Evolutionary conservation across 2,113 vertebrate genomes (phyloP).

Genomic region (Peromyscus leucopus): DNA sequence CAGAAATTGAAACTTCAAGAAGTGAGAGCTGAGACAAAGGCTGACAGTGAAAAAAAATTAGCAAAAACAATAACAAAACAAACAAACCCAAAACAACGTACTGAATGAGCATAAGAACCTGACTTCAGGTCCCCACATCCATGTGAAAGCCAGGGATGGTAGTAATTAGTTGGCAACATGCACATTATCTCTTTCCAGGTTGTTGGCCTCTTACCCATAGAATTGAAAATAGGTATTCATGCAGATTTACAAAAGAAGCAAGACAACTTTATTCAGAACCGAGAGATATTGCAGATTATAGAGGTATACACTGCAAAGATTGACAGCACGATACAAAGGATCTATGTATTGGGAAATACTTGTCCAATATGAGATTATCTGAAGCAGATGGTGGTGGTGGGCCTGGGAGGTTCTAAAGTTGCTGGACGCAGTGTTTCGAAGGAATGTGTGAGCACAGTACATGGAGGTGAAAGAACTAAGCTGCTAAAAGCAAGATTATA

Average conservation of each 20-base stretch:
- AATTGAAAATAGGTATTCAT: not conserved
- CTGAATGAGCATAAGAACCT: not conserved
- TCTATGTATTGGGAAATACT: no score
- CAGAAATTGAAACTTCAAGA: not conserved
- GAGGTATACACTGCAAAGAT: not conserved
- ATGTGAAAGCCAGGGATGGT: not conserved
- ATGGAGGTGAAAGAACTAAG: not conserved
- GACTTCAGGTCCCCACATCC: no score
- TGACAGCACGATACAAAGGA: no score
- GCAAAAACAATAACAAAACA: not conserved
- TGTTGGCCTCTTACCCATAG: not conserved
- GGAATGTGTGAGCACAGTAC: not conserved
- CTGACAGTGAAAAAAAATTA: not conserved
- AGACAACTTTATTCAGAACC: not conserved
- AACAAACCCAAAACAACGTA: not conserved
- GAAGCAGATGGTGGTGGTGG: not conserved
- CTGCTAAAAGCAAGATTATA: not conserved
- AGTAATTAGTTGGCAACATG: no score
- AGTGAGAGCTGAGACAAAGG: fast-evolving
- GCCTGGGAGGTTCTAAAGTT: not conserved
- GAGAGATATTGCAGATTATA: no score
- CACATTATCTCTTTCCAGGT: not conserved
- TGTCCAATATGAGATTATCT: not conserved
- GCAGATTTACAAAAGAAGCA: not conserved
- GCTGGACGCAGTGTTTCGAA: not conserved